These are phyloP conservation scores for Tachysurus fulvidraco DNA, from an alignment of 2,113 vertebrate species.

Conservation along the genomic window DNA sequence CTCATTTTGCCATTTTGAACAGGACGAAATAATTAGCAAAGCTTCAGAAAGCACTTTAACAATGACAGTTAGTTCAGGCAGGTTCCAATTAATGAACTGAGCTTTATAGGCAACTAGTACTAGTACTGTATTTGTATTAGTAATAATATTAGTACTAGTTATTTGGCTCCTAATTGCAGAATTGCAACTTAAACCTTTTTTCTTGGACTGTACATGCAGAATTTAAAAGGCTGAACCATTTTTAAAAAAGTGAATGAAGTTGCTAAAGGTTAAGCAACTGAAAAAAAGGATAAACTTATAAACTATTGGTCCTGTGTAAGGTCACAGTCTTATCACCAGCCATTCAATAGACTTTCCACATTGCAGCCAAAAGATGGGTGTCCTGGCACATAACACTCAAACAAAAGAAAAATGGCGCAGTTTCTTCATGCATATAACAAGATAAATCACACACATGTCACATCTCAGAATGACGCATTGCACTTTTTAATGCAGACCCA, in stretches of 20 bases:
- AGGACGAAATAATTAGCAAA: background rate
- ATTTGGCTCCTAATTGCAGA: background rate
- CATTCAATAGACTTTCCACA: background rate
- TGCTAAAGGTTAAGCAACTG: background rate
- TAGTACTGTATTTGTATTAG: too few relatives aligned
- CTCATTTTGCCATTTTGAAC: background rate
- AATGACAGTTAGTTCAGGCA: background rate
- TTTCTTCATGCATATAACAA: constrained; percentile 35
- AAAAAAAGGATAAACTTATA: background rate
- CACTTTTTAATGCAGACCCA: constrained; percentile 39
- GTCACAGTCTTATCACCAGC: constrained; percentile 1
- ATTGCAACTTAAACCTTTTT: background rate
- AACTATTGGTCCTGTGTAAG: background rate
- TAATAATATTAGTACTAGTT: too few relatives aligned
- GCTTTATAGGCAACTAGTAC: background rate
- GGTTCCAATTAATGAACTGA: background rate
- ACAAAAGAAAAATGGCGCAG: constrained; percentile 24
- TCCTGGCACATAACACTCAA: constrained; percentile 13
- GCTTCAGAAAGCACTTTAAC: background rate
- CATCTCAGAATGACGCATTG: constrained; percentile 39
- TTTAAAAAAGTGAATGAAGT: background rate
- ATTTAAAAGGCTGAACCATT: background rate
- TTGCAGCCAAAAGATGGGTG: background rate
- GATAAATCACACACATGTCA: constrained; percentile 35
- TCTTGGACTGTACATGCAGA: background rate